Evolutionary conservation across 1,140 invertebrate genomes (phyloP), one percentile per base, ranked within the genome.

Genomic region (Marisa cornuarietis): DNA sequence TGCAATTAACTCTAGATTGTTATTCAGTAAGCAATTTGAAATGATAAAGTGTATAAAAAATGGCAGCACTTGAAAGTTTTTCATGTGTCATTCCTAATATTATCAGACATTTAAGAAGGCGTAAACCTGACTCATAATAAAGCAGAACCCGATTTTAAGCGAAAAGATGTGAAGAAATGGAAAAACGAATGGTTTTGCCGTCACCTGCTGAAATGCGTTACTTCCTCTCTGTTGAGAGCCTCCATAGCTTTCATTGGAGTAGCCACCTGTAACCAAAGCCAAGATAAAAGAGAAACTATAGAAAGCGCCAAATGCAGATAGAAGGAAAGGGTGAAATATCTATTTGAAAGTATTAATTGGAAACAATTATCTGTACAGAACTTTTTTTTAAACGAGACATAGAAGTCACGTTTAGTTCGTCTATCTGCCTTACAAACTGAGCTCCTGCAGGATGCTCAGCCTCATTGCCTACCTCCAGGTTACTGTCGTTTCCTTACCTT

Each of bases 131-230:
- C n/a, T n/a, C 31, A 42, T 42, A 42, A 42, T 0, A 42, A 42
- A 4, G 31, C 31, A 42, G 0, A 42, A 42, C 31, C 31, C 31
- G 6, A 42, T 42, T 42, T 42, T 42, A 42, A 42, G 31, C 0
- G 6, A 66, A 42, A 80, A 61, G 74, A 62, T 75, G 73, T 76
- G 79, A 71, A 73, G 61, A 65, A 76, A 52, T 71, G 79, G 76
- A 66, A 80, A 65, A 76, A 68, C 26, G 54, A 58, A 58, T 51
- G 52, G 20, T 26, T 75, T 58, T 75, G 22, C 20, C 54, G 31
- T 26, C 62, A 75, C 73, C 73, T 75, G 72, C n/a, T 74, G 73
- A 54, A 75, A 62, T 20, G 73, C 52, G 20, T 75, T 75, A 14
- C 62, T 61, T 42, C 73, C 26, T n/a, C 73, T 61, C 11, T 75